Conservation (phyloP, 2,797 vertebrate species). For the Oreochromis grahami region DNA sequence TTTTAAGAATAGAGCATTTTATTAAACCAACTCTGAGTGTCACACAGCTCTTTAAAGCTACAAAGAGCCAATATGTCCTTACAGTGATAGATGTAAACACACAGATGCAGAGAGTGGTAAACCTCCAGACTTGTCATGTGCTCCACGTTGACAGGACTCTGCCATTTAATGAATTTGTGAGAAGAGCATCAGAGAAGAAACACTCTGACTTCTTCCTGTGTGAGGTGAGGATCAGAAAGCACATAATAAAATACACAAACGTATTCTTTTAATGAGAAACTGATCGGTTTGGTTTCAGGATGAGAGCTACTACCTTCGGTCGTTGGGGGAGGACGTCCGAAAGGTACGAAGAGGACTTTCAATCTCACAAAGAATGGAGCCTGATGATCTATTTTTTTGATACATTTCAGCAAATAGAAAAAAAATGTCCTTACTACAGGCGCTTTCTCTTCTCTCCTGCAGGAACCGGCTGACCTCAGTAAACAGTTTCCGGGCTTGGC, state of each 20-base stretch:
- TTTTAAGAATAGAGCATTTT: background rate
- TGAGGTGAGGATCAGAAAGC: constrained; percentile 73
- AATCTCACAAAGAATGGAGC: too few relatives aligned
- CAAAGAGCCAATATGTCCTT: accelerated
- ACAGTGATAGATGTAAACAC: background rate
- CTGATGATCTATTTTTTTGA: background rate
- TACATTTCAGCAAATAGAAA: too few relatives aligned
- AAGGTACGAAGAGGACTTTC: constrained; percentile 76
- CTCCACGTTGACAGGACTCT: constrained; percentile 80
- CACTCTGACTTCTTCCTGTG: constrained; percentile 88
- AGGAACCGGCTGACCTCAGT: constrained; percentile 91
- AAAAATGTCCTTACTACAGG: background rate
- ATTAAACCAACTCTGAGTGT: background rate
- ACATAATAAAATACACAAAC: background rate
- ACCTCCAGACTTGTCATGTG: background rate
- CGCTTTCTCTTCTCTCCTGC: background rate
- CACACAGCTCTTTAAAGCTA: background rate
- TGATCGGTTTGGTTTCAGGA: constrained; percentile 69
- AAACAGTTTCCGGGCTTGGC: constrained; percentile 90
- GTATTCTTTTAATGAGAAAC: background rate
- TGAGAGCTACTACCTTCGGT: constrained; percentile 93
- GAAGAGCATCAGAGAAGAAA: constrained; percentile 84
- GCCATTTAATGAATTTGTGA: constrained; percentile 86
- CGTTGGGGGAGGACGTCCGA: constrained; percentile 88
- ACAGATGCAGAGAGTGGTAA: accelerated